Evolutionary conservation across 1,140 invertebrate genomes (phyloP).

Genomic region (Leguminivora glycinivorella): DNA sequence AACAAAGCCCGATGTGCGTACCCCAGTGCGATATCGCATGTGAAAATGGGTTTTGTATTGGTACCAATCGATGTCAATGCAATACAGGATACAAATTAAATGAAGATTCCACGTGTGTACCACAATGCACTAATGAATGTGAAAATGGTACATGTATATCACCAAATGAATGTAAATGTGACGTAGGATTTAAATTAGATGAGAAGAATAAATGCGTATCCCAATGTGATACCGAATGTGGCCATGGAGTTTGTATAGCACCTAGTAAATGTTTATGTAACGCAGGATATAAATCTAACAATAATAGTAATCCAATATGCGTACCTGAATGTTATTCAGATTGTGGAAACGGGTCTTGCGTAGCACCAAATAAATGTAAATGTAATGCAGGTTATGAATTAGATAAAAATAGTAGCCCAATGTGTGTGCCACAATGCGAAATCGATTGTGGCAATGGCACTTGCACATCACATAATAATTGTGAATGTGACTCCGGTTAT

Average conservation of each 20-base stretch:
- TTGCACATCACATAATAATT: slow-evolving; percentile 76
- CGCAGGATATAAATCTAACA: slow-evolving; percentile 39
- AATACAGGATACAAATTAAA: slow-evolving; percentile 36
- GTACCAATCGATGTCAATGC: slow-evolving; percentile 72
- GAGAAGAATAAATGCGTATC: slow-evolving; percentile 51
- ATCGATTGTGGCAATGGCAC: slow-evolving; percentile 71
- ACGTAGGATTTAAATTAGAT: slow-evolving; percentile 27
- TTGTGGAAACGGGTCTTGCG: slow-evolving; percentile 43
- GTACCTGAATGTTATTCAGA: slow-evolving; percentile 42
- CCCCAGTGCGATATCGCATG: slow-evolving; percentile 69
- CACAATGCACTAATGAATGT: too few species aligned
- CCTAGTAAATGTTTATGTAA: slow-evolving; percentile 65
- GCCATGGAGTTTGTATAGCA: slow-evolving; percentile 61
- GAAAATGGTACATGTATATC: too few species aligned
- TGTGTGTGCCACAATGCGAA: slow-evolving; percentile 66
- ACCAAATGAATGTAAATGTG: too few species aligned
- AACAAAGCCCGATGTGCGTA: slow-evolving; percentile 53
- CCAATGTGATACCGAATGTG: slow-evolving; percentile 60
- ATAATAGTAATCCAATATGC: slow-evolving; percentile 34
- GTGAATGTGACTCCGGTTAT: slow-evolving; percentile 50
- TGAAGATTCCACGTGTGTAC: too few species aligned
- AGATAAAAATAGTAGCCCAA: slow-evolving; percentile 35
- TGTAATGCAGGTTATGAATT: slow-evolving; percentile 30
- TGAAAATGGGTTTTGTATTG: slow-evolving; percentile 73
- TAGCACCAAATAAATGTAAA: slow-evolving; percentile 39